Conservation (phyloP, 2,797 vertebrate species). For the Acanthornis magna region DNA sequence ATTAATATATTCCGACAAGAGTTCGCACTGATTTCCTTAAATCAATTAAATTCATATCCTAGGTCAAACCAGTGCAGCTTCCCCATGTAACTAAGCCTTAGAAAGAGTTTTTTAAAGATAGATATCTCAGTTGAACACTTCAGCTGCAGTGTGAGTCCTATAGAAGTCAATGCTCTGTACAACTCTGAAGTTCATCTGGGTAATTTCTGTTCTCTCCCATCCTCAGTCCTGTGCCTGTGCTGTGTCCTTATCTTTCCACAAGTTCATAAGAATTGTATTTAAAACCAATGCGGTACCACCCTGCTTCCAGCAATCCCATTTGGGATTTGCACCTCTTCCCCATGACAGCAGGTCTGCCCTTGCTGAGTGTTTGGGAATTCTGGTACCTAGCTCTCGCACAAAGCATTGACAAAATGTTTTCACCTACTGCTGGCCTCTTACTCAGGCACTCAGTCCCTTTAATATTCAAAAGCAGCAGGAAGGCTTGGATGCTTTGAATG, state of each 20-base stretch:
- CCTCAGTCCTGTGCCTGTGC: not conserved
- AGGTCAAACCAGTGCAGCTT: not conserved
- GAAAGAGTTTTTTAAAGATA: not conserved
- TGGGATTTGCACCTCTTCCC: not conserved
- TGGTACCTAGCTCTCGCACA: not conserved
- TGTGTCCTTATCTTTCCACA: not conserved
- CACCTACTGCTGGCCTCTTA: not conserved
- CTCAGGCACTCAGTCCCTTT: not conserved
- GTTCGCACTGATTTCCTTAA: not conserved
- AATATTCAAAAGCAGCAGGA: not conserved
- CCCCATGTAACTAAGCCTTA: not conserved
- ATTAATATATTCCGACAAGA: not conserved
- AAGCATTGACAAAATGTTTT: not conserved
- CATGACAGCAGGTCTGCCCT: not conserved
- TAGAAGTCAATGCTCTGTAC: not conserved
- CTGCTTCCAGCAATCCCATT: not conserved
- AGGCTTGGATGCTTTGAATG: not conserved
- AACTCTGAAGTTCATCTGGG: not conserved
- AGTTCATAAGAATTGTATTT: not conserved
- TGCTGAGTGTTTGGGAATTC: not conserved
- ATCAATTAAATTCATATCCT: not conserved
- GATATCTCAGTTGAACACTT: not conserved
- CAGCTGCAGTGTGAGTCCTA: not conserved
- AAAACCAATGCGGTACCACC: not conserved
- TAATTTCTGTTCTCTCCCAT: not conserved